phyloP scores from a whole-genome alignment of 1,140 invertebrate species.

The Phocides pigmalion region DNA sequence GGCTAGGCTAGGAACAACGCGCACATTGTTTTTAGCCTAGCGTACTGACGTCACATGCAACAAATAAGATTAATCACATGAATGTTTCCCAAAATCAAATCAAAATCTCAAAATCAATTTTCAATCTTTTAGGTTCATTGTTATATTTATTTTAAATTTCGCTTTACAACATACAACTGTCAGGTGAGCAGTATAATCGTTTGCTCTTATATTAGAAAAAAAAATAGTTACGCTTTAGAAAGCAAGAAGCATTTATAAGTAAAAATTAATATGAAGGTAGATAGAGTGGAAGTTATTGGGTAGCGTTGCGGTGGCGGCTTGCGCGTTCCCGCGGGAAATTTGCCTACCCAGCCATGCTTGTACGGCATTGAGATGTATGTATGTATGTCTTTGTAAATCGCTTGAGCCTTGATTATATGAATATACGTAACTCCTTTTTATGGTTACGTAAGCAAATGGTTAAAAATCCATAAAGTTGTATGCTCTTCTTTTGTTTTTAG shows the following conservation, averaged over 20 bases:
- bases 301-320: not conserved
- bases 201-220: not conserved
- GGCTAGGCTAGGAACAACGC: too few relatives aligned
- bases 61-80: too few relatives aligned
- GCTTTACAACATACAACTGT: too few relatives aligned
- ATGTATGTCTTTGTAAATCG: not conserved
- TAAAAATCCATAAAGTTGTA: too few relatives aligned
- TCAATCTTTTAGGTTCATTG: too few relatives aligned
- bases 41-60: too few relatives aligned
- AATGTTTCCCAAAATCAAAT: too few relatives aligned
- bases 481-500: too few relatives aligned
- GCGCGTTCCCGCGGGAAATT: slow-evolving; percentile 11
- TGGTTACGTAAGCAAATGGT: not conserved
- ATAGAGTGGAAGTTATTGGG: not conserved
- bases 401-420: not conserved
- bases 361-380: not conserved
- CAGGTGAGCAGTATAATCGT: too few relatives aligned
- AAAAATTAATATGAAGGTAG: slow-evolving; percentile 14
- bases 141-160: too few relatives aligned
- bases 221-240: not conserved
- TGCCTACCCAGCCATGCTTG: not conserved
- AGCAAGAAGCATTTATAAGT: not conserved
- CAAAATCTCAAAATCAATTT: too few relatives aligned
- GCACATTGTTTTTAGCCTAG: too few relatives aligned
- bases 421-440: not conserved